Conservation (phyloP, 1,140 invertebrate species). For the Drosophila simulans region DNA sequence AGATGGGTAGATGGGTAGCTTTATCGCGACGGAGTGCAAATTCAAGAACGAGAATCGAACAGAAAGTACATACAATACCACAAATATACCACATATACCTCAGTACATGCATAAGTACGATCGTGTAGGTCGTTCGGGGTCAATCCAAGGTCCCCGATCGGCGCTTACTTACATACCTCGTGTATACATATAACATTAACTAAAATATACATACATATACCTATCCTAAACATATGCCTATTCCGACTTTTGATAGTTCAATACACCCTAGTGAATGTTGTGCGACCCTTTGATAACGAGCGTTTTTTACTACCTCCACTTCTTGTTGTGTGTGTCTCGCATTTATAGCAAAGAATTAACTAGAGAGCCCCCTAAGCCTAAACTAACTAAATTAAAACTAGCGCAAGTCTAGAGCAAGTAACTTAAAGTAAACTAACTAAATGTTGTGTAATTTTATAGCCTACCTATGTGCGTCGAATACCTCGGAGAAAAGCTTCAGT, state of each 20-base stretch:
- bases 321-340: conserved; percentile 79
- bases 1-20: conserved; percentile 53
- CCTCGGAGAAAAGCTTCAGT: conserved; percentile 68
- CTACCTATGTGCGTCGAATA: conserved; percentile 54
- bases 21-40: conserved; percentile 71
- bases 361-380: conserved; percentile 11
- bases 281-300: conserved; percentile 40
- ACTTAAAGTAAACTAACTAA: conserved; percentile 55
- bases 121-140: conserved; percentile 27
- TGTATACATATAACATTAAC: conserved; percentile 78
- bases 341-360: conserved; percentile 62
- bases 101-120: conserved; percentile 81
- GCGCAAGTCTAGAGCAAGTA: conserved; percentile 61
- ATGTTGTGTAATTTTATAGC: conserved; percentile 80
- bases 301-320: conserved; percentile 75
- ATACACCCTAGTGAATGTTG: conserved; percentile 79
- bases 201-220: conserved; percentile 68
- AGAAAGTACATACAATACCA: conserved; percentile 80
- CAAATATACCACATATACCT: conserved; percentile 83
- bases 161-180: conserved; percentile 71
- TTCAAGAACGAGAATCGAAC: conserved; percentile 59
- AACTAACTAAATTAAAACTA: conserved; percentile 35
- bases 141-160: conserved; percentile 2
- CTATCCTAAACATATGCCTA: conserved; percentile 31
- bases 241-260: conserved; percentile 70